Base-by-base conservation (phyloP, 2,888 invertebrate species). In the Dicyrtomina minuta region DNA sequence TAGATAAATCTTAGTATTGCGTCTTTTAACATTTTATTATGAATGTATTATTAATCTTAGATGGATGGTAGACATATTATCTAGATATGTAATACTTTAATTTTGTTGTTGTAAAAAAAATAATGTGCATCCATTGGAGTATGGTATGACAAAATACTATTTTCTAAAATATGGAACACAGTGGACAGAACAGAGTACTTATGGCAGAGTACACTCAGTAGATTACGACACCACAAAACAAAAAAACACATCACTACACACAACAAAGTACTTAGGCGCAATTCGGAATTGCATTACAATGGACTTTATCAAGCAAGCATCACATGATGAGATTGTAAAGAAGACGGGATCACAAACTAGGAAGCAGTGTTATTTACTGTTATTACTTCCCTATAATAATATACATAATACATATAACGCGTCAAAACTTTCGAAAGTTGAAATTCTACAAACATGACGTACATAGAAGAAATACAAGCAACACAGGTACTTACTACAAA, bases 1-100 rank as follows among this genome's bases (percentile, higher is more conserved):
- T 65, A 55, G 65, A 24, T 65, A 24, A 55, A 53, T 65, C 39
- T 65, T 60, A 44, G 41, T 27, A 33, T 41, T 65, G 51, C 62
- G 44, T 62, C 55, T 49, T 33, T 65, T 65, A 33, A 55, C 39
- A 33, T 65, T 55, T 49, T 59, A 41, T 62, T 51, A 62, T 62
- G 20, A 62, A 49, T 65, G 51, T 51, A 51, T 58, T 39, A 39
- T 39, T 58, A 33, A 33, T 33, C 33, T 33, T 33, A 5, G 8
- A 8, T 33, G 8, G 3, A 8, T 33, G 33, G 33, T 33, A 33
- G 33, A 33, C 33, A 33, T 33, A 33, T 33, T 33, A 33, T 33
- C 33, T 33, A 33, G 33, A 33, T 33, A 33, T 5, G 33, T 33
- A 33, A 58, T 58, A 39, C 27, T 58, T 58, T 20, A 58, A 20